Evolutionary conservation across 2,888 invertebrate genomes (phyloP), one percentile per base, ranked within the genome.

Genomic region (Protophormia terraenovae): DNA sequence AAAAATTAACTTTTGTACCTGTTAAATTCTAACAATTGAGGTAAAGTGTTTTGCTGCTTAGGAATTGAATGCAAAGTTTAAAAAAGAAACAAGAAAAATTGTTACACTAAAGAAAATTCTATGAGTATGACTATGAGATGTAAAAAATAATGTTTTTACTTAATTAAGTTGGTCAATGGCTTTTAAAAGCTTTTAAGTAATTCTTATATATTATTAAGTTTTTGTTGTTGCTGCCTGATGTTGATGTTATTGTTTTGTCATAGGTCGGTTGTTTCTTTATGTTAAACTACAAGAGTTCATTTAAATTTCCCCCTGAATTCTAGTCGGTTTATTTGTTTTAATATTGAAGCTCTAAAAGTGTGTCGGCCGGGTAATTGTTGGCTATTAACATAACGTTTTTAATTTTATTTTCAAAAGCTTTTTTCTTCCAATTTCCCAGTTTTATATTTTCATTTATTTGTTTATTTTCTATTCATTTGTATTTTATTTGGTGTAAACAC

Each of bases 301-400:
- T 12, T 22, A 19, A 19, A 2, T 27, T 14, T 24, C 53, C 24
- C 24, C 24, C 24, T 24, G 24, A 8, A 4, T 22, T 50, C 10
- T 27, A 2, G 12, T 24, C n/a, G 14, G 14, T 55, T 45, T 38
- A 14, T 58, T 76, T 45, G 27, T 45, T 55, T 53, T 19, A 10
- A 32, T 53, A 58, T 55, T 64, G 85, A 85, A 85, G 81, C 85
- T 58, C 73, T 45, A 82, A 85, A 82, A 85, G 85, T 85, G 82
- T 78, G 81, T 82, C 60, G 79, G 47, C 45, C 12, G 50, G 53
- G 38, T 82, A 85, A 85, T 82, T 82, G 81, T 38, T 22, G 38
- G 45, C 75, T 53, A 27, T 53, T 81, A 75, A 81, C 67, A 69
- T 55, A 41, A 14, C 27, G 38, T 66, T 27, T 35, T 24, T 32